These are phyloP conservation scores for Formica aserva DNA, from an alignment of 2,888 invertebrate genomes.

Conservation along the genomic window DNA sequence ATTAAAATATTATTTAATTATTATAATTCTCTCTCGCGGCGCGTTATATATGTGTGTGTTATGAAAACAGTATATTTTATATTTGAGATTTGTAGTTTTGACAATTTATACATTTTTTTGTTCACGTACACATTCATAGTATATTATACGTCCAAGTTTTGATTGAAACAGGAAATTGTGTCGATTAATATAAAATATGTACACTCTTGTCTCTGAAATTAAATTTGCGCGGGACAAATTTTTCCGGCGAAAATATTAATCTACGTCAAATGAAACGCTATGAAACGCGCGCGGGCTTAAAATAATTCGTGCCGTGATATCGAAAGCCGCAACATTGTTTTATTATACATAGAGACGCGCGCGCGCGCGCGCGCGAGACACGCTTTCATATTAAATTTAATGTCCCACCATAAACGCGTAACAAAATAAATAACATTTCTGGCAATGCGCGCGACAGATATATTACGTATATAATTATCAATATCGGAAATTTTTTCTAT, in stretches of 20 bases:
- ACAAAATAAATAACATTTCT: conserved; percentile 40
- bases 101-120: conserved; percentile 38
- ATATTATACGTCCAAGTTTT: background rate
- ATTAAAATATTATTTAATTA: conserved; percentile 48
- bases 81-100: conserved; percentile 15
- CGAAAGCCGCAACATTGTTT: conserved; percentile 55
- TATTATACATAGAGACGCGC: conserved; percentile 40
- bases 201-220: conserved; percentile 38
- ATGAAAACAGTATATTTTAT: background rate
- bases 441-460: conserved; percentile 23
- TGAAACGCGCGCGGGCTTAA: conserved; percentile 36
- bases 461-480: conserved; percentile 45
- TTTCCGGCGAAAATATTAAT: conserved; percentile 51
- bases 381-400: conserved; percentile 45
- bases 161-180: conserved; percentile 47
- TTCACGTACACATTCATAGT: background rate
- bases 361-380: background rate
- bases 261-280: conserved; percentile 52
- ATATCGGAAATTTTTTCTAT: conserved; percentile 25
- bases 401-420: conserved; percentile 38
- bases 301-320: conserved; percentile 49
- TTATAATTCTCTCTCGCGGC: conserved; percentile 6
- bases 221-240: conserved; percentile 48
- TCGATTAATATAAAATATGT: conserved; percentile 56
- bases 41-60: background rate